phyloP scores from a whole-genome alignment of 2,888 invertebrate genomes.

The Rhagium mordax region DNA sequence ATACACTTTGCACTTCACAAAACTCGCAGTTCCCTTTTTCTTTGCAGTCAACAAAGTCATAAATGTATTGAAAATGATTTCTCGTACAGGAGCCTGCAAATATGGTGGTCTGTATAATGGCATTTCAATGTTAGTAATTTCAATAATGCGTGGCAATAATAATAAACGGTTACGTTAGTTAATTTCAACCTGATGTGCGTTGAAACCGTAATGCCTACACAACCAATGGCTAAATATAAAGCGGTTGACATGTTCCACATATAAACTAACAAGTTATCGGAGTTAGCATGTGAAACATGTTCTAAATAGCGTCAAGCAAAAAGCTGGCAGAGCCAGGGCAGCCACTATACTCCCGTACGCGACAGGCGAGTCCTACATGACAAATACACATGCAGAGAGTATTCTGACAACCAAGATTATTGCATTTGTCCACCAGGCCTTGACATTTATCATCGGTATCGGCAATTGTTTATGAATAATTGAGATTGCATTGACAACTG shows the following conservation, averaged over 20 bases:
- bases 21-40: too few species aligned
- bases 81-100: not conserved
- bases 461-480: constrained; percentile 62
- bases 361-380: constrained; percentile 53
- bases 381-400: constrained; percentile 53
- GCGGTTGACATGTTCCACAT: constrained; percentile 57
- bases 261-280: constrained; percentile 55
- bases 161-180: not conserved
- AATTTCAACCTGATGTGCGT: not conserved
- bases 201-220: constrained; percentile 15
- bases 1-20: too few species aligned
- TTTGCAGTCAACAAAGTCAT: not conserved
- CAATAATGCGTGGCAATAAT: not conserved
- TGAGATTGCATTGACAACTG: constrained; percentile 56
- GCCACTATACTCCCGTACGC: constrained; percentile 19
- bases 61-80: not conserved
- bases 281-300: constrained; percentile 57
- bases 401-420: constrained; percentile 59
- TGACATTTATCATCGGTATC: constrained; percentile 62
- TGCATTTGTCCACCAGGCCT: constrained; percentile 60
- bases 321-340: constrained; percentile 43
- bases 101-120: constrained; percentile 1
- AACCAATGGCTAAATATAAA: constrained; percentile 57
- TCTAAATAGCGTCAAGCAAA: constrained; percentile 55
- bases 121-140: not conserved